Conservation (phyloP, 1,140 invertebrate genomes). For the Steinernema khuongi region DNA sequence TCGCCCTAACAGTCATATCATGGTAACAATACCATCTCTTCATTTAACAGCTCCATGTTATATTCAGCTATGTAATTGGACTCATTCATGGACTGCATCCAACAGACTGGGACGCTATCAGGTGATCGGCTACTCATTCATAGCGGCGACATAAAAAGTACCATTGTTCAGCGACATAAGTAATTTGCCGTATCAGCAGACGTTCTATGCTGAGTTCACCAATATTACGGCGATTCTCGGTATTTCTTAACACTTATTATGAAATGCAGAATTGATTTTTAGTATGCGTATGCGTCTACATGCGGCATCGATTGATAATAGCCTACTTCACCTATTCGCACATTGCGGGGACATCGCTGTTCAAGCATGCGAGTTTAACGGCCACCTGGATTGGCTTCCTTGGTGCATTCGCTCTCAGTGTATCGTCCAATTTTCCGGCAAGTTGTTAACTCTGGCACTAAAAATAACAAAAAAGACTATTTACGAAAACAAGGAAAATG, state of each 20-base stretch:
- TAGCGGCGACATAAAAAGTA: background rate
- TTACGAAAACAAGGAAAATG: too few species aligned
- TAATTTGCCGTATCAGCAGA: background rate
- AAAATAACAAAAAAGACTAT: too few species aligned
- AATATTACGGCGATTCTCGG: background rate
- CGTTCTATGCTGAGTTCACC: background rate
- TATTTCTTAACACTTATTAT: background rate
- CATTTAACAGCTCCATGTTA: background rate
- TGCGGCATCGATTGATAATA: background rate
- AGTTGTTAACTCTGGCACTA: too few species aligned
- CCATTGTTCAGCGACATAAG: background rate
- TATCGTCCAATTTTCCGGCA: background rate
- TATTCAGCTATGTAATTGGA: background rate
- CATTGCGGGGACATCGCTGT: background rate
- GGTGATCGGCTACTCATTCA: too few species aligned
- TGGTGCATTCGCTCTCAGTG: background rate
- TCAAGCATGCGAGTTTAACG: background rate
- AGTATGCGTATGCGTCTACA: constrained; percentile 6
- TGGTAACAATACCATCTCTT: background rate
- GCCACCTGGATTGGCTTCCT: background rate
- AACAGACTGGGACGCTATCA: background rate
- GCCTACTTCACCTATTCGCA: constrained; percentile 2
- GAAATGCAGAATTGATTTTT: background rate
- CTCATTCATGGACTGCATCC: background rate
- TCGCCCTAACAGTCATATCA: background rate